Conservation (phyloP, 2,888 invertebrate genomes). For the Sphaeridia pumilis region DNA sequence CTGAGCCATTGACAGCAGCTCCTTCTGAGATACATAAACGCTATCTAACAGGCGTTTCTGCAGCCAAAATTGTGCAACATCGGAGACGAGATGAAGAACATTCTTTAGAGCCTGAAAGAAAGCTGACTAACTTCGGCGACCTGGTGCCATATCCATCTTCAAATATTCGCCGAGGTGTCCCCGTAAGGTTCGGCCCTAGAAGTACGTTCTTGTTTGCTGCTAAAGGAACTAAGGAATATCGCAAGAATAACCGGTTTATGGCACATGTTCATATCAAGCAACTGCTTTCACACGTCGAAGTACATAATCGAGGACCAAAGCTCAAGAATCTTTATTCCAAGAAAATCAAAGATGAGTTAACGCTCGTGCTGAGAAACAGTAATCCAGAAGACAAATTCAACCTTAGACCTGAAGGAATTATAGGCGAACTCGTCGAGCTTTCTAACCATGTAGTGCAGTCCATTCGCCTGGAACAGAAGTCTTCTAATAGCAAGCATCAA, state of each 20-base stretch:
- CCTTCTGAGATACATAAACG: not conserved
- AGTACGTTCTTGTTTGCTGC: conserved; percentile 19
- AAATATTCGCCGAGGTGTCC: conserved; percentile 5
- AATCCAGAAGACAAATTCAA: conserved; percentile 5
- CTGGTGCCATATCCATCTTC: conserved; percentile 6
- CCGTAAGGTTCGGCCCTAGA: conserved; percentile 23
- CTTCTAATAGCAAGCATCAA: not conserved
- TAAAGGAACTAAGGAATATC: conserved; percentile 14
- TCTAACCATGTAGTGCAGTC: not conserved
- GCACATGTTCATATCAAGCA: conserved; percentile 12
- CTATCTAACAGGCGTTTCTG: not conserved
- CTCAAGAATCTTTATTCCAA: conserved; percentile 1
- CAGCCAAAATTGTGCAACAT: conserved; percentile 10
- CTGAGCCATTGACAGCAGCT: not conserved
- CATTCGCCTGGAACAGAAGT: not conserved
- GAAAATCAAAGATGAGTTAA: conserved; percentile 3
- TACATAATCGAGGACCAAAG: not conserved
- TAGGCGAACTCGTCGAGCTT: conserved; percentile 10
- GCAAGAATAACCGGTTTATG: conserved; percentile 7
- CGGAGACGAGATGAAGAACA: conserved; percentile 11
- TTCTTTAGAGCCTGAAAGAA: conserved; percentile 7
- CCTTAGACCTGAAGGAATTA: conserved; percentile 10
- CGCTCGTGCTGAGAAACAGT: conserved; percentile 5
- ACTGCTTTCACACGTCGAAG: conserved; percentile 4
- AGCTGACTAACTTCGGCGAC: conserved; percentile 7